phyloP scores from a whole-genome alignment of 2,113 vertebrate genomes.

The Diadophis punctatus region DNA sequence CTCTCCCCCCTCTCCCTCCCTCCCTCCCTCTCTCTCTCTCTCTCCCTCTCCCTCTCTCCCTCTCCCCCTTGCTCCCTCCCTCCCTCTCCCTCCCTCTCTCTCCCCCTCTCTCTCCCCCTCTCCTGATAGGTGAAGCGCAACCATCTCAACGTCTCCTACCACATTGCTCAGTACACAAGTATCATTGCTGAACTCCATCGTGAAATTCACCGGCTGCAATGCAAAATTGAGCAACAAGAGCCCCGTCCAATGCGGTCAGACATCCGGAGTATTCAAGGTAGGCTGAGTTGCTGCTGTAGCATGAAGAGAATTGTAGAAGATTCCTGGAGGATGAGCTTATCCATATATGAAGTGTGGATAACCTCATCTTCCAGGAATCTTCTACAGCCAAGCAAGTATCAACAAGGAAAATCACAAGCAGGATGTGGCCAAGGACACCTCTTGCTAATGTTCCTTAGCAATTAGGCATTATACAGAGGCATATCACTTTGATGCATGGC shows the following conservation, averaged over 20 bases:
- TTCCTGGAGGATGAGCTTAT: background rate
- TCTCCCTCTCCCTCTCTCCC: fast-evolving
- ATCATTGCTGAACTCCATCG: conserved; percentile 83
- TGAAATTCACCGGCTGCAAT: conserved; percentile 82
- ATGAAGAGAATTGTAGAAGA: background rate
- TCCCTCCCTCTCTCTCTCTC: fast-evolving
- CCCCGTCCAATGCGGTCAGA: conserved; percentile 63
- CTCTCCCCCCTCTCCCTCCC: fast-evolving
- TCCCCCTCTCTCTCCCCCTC: fast-evolving
- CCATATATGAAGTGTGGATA: too few species aligned
- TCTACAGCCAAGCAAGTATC: too few species aligned
- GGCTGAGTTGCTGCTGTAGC: background rate
- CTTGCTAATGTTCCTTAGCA: background rate
- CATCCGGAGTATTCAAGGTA: conserved; percentile 81
- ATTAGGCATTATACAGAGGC: background rate
- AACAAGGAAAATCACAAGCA: too few species aligned
- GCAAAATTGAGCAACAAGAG: conserved; percentile 77
- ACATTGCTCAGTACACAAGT: conserved; percentile 86
- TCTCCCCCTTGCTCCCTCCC: fast-evolving
- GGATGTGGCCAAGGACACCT: background rate
- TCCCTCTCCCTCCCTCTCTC: fast-evolving
- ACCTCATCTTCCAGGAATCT: too few species aligned
- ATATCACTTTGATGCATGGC: too few species aligned
- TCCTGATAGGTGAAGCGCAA: conserved; percentile 83
- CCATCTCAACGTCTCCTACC: conserved; percentile 82